These are phyloP conservation scores for Lineus longissimus DNA, from an alignment of 1,140 invertebrate species.

Conservation along the genomic window DNA sequence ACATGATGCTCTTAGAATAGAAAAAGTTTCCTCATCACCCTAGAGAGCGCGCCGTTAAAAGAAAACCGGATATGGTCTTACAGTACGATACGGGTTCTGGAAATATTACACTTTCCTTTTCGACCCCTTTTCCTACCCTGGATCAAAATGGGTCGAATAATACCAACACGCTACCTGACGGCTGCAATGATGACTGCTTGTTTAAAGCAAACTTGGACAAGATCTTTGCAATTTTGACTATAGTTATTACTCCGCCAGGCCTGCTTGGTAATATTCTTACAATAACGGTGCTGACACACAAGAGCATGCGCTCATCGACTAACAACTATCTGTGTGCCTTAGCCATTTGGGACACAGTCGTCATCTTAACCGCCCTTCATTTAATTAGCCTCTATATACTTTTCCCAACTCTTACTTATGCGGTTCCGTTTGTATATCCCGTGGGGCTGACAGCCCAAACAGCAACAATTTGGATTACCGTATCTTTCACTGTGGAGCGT, in stretches of 20 bases:
- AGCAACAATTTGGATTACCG: conserved; percentile 89
- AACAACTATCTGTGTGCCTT: conserved; percentile 88
- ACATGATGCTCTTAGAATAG: no score
- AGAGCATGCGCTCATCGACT: conserved; percentile 90
- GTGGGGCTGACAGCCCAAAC: conserved; percentile 82
- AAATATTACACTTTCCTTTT: no score
- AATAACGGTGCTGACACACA: conserved; percentile 78
- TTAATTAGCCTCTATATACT: conserved; percentile 81
- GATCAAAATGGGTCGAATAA: no score
- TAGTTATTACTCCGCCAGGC: conserved; percentile 76
- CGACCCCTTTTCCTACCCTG: no score
- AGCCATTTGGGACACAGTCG: conserved; percentile 83
- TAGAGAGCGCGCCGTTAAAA: no score
- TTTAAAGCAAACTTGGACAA: conserved; percentile 65
- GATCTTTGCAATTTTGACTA: conserved; percentile 77
- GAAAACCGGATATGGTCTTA: no score
- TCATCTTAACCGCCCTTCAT: conserved; percentile 80
- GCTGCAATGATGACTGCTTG: no score
- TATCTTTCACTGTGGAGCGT: conserved; percentile 91
- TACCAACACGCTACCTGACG: no score
- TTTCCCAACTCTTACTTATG: conserved; percentile 65
- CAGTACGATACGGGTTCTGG: no score
- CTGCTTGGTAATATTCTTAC: conserved; percentile 85
- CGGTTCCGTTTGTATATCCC: conserved; percentile 79
- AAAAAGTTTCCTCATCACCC: no score